These are phyloP conservation scores for Seriola rivoliana DNA, from an alignment of 2,113 vertebrate genomes.

Conservation along the genomic window DNA sequence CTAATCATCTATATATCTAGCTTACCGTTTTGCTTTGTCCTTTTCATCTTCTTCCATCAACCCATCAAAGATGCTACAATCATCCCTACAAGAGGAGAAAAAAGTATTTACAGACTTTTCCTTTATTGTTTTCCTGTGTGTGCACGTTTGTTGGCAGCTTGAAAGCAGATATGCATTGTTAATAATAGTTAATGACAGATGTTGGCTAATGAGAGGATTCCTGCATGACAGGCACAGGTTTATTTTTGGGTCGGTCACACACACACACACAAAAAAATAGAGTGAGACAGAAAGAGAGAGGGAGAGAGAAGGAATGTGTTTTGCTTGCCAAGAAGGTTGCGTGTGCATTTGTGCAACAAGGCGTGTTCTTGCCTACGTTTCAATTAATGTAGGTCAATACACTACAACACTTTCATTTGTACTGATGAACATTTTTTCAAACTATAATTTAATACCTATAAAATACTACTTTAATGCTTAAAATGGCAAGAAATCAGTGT, in stretches of 20 bases:
- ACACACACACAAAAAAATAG: conserved; percentile 31
- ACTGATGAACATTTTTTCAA: background rate
- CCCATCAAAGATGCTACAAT: conserved; percentile 98
- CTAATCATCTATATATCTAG: background rate
- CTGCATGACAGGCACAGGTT: conserved; percentile 63
- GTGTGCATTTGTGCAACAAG: conserved; percentile 30
- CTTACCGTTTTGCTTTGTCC: conserved; percentile 97
- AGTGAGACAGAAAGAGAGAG: background rate
- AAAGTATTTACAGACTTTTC: conserved; percentile 4
- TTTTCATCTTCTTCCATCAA: conserved; percentile 99
- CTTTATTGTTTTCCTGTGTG: background rate
- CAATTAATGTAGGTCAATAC: conserved; percentile 32
- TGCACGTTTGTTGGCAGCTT: conserved; percentile 26
- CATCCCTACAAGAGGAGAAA: conserved; percentile 88
- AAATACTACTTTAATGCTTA: background rate
- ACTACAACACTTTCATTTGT: conserved; percentile 15
- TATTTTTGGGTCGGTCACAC: conserved; percentile 65
- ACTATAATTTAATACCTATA: background rate
- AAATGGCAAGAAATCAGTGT: background rate
- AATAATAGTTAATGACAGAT: conserved; percentile 66
- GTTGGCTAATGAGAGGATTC: conserved; percentile 65
- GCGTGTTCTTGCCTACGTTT: conserved; percentile 19
- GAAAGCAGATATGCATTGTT: conserved; percentile 60
- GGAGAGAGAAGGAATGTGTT: conserved; percentile 56
- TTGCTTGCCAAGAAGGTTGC: conserved; percentile 54